Evolutionary conservation across 1,140 invertebrate genomes (phyloP).

Genomic region (Orussus abietinus): DNA sequence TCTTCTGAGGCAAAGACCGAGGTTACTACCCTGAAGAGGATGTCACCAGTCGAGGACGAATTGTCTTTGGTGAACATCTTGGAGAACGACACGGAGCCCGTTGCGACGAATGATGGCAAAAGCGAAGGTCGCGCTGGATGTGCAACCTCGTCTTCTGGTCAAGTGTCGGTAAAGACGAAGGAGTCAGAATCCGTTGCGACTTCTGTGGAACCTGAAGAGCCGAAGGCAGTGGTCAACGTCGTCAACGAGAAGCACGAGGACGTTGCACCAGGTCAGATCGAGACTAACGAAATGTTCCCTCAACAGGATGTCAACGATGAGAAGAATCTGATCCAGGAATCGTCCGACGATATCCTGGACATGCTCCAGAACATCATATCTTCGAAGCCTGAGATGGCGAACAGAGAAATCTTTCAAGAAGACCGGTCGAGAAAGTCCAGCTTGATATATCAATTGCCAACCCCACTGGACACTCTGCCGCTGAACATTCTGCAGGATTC

Average conservation of each 20-base stretch:
- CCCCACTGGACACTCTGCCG: slow-evolving; percentile 44
- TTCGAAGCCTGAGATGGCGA: slow-evolving; percentile 49
- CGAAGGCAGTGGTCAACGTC: slow-evolving; percentile 4
- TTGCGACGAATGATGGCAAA: slow-evolving; percentile 29
- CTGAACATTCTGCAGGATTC: slow-evolving; percentile 49
- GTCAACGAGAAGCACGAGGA: slow-evolving; percentile 22
- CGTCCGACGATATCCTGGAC: slow-evolving; percentile 65
- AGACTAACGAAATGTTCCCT: slow-evolving; percentile 26
- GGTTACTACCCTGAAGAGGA: slow-evolving; percentile 32
- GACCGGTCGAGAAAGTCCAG: slow-evolving; percentile 40
- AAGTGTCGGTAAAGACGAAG: slow-evolving; percentile 24
- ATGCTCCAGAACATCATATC: slow-evolving; percentile 64
- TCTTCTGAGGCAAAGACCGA: too few species aligned
- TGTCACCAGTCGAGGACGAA: slow-evolving; percentile 47
- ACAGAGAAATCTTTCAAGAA: slow-evolving; percentile 31
- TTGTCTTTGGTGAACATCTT: slow-evolving; percentile 49
- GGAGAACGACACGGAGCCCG: slow-evolving; percentile 44
- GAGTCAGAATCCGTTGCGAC: slow-evolving; percentile 26
- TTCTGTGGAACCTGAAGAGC: slow-evolving; percentile 19
- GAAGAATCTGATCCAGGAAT: slow-evolving; percentile 50
- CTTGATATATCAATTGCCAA: slow-evolving; percentile 45
- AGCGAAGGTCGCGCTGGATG: slow-evolving; percentile 30
- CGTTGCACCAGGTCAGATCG: slow-evolving; percentile 22
- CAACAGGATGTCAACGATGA: slow-evolving; percentile 18
- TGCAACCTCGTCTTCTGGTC: too few species aligned